phyloP scores from a whole-genome alignment of 2,113 vertebrate species.

The Elgaria multicarinata region DNA sequence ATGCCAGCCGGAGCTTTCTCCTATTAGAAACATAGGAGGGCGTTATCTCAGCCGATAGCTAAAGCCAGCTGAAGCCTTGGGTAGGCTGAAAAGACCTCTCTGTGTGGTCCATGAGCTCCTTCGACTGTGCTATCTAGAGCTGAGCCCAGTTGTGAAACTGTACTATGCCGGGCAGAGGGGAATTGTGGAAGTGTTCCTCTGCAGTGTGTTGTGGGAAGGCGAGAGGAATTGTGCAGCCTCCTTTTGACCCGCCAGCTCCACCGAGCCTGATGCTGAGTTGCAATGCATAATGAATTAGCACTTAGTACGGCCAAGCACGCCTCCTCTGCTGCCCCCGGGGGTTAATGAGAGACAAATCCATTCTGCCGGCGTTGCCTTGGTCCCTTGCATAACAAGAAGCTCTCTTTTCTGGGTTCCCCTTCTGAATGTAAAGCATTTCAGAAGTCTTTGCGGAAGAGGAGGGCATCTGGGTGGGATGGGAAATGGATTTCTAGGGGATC shows the following conservation, averaged over 20 bases:
- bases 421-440: neutral
- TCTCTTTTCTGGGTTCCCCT: neutral
- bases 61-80: too few species aligned
- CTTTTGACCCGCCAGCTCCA: neutral
- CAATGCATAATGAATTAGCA: slow-evolving; percentile 3
- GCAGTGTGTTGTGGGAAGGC: too few species aligned
- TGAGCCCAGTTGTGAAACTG: too few species aligned
- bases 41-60: too few species aligned
- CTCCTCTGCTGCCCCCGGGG: neutral
- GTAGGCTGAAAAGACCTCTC: too few species aligned
- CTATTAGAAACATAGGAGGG: too few species aligned
- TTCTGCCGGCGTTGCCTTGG: neutral
- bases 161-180: neutral
- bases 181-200: neutral
- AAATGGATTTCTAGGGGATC: neutral
- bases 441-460: neutral
- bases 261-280: neutral
- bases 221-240: neutral
- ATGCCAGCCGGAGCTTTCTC: too few species aligned
- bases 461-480: too few species aligned
- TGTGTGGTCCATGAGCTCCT: too few species aligned
- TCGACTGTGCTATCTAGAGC: too few species aligned
- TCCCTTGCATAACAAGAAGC: neutral
- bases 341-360: neutral
- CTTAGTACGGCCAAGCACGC: neutral